phyloP scores from a whole-genome alignment of 2,113 vertebrate genomes.

The Fulmarus glacialis region DNA sequence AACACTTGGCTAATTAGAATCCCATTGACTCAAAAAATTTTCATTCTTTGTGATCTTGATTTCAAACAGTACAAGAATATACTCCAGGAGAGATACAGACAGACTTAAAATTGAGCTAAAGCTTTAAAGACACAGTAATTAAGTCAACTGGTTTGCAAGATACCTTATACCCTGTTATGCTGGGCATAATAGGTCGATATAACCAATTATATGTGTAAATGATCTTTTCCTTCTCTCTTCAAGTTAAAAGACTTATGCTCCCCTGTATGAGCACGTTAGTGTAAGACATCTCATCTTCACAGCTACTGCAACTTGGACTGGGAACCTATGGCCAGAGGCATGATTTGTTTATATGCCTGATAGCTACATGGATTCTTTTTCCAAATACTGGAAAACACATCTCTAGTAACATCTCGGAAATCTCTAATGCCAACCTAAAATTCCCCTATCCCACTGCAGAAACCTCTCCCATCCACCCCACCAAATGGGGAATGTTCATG shows the following conservation, averaged over 20 bases:
- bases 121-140: background rate
- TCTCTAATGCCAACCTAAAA: background rate
- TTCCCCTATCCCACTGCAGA: background rate
- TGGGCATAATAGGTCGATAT: background rate
- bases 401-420: background rate
- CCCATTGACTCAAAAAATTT: background rate
- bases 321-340: background rate
- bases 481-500: background rate
- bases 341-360: background rate
- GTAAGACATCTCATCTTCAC: background rate
- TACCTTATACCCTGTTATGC: background rate
- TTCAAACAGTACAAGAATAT: background rate
- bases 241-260: background rate
- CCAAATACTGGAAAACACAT: background rate
- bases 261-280: accelerated
- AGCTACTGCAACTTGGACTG: background rate
- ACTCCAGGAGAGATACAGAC: background rate
- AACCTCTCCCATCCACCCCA: background rate
- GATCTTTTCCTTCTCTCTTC: background rate
- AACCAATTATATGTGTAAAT: background rate
- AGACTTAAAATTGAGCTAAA: background rate
- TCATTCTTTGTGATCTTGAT: background rate
- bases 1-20: background rate
- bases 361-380: background rate
- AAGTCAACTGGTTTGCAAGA: background rate